Base-by-base conservation (phyloP, 2,888 invertebrate species). In the Pemphredon lugubris region DNA sequence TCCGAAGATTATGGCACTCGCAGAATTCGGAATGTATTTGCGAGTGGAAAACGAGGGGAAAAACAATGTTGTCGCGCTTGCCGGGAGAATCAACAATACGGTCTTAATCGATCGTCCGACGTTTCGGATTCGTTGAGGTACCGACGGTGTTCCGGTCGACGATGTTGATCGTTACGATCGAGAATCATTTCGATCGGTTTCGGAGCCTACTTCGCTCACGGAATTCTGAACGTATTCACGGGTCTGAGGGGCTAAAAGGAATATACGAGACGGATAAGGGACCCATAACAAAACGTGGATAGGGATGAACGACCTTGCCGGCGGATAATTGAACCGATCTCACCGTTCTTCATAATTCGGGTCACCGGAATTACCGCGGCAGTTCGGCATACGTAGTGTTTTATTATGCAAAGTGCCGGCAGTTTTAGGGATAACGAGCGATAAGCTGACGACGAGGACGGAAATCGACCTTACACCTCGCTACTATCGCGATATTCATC, bases 351-450 rank as follows among this genome's bases (percentile, higher is more conserved):
- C 63, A 70, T 75, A 74, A 70, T 75, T 74, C 55, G 75, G 58
- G 58, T 54, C 59, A 61, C 60, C 40, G 32, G 63, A 53, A 75
- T 72, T 63, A 64, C 60, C 45, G 57, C 53, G 26, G 39, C 59
- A 53, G 44, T 60, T 61, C 54, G 60, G 75, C 72, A 75, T 72
- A 75, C 68, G 64, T 75, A 75, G 67, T 53, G 64, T 64, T 75
- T 72, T 75, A 75, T 75, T 75, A 75, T 75, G 75, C 72, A 75
- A 75, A 75, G 64, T 39, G 45, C 18, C 20, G 40, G 53, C 59
- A 61, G 63, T 70, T 66, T 55, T 61, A 54, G 30, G 53, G 64
- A 67, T 75, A 75, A 67, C 72, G 75, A 72, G 67, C 63, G 75
- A 75, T 75, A 72, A 75, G 67, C 60, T 54, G 72, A 64, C 34